These are phyloP conservation scores for Falcunculus frontatus DNA, from an alignment of 2,113 vertebrate genomes.

Conservation along the genomic window DNA sequence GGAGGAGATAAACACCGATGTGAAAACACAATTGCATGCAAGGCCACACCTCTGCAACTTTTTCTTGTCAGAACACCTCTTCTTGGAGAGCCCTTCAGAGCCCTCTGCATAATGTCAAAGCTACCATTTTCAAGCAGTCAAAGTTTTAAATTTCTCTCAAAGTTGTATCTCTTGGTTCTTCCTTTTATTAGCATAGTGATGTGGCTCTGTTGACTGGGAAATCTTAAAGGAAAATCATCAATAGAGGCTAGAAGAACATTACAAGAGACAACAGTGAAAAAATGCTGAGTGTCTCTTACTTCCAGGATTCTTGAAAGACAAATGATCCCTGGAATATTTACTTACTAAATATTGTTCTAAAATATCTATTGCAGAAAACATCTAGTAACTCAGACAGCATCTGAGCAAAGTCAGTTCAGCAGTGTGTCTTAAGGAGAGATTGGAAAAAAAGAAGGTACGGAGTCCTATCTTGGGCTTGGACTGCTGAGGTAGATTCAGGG, in stretches of 20 bases:
- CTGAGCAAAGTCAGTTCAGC: not conserved
- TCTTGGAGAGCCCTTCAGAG: not conserved
- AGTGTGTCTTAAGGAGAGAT: not conserved
- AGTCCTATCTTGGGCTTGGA: not conserved
- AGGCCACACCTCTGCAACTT: not conserved
- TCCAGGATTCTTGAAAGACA: not conserved
- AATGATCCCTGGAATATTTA: not conserved
- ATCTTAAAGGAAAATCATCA: not conserved
- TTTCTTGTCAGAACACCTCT: not conserved
- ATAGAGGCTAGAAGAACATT: not conserved
- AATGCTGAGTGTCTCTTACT: not conserved
- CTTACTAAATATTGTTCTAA: not conserved
- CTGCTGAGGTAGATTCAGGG: not conserved
- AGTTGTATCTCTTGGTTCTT: not conserved
- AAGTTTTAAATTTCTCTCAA: not conserved
- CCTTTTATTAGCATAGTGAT: not conserved
- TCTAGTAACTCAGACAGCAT: not conserved
- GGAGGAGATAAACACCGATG: not conserved
- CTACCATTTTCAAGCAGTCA: not conserved
- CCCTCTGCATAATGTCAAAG: not conserved
- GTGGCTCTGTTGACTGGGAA: not conserved
- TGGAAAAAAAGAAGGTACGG: not conserved
- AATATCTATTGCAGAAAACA: not conserved
- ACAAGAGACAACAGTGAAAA: not conserved
- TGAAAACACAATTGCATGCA: not conserved